Conservation (phyloP, 2,113 vertebrate species). For the Pteropus alecto region DNA sequence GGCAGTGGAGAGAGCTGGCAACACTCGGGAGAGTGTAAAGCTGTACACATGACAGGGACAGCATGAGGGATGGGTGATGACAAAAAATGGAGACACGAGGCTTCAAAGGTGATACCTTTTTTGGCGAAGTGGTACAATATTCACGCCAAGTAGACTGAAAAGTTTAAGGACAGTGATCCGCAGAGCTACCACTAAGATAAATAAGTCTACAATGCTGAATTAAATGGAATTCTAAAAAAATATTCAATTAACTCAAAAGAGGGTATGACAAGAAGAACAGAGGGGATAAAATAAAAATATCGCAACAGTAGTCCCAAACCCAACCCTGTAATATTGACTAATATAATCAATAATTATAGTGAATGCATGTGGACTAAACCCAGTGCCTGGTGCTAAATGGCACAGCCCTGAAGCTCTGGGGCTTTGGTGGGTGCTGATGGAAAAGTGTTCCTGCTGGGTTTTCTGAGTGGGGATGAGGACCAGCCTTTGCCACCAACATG, state of each 20-base stretch:
- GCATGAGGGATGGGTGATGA: background rate
- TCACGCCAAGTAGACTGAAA: background rate
- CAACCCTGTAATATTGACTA: background rate
- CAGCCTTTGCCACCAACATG: background rate
- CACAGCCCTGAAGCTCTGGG: background rate
- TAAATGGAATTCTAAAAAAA: background rate
- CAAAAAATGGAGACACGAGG: fast-evolving
- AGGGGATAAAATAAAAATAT: background rate
- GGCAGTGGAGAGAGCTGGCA: background rate
- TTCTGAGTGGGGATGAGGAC: background rate
- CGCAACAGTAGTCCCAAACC: too few species aligned
- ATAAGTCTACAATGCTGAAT: background rate
- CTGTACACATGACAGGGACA: fast-evolving
- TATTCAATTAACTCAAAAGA: background rate
- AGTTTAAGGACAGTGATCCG: background rate
- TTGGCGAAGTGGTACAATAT: background rate
- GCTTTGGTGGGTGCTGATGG: background rate
- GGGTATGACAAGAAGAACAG: background rate
- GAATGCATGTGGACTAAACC: fast-evolving
- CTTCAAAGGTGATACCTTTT: background rate
- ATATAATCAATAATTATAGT: too few species aligned
- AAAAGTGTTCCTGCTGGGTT: background rate
- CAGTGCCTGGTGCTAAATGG: background rate
- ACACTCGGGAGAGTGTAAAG: background rate
- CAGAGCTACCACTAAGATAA: background rate